Conservation (phyloP, 30 jellyfish, hydroid and myxozoan species). For the Aurelia sp. region DNA sequence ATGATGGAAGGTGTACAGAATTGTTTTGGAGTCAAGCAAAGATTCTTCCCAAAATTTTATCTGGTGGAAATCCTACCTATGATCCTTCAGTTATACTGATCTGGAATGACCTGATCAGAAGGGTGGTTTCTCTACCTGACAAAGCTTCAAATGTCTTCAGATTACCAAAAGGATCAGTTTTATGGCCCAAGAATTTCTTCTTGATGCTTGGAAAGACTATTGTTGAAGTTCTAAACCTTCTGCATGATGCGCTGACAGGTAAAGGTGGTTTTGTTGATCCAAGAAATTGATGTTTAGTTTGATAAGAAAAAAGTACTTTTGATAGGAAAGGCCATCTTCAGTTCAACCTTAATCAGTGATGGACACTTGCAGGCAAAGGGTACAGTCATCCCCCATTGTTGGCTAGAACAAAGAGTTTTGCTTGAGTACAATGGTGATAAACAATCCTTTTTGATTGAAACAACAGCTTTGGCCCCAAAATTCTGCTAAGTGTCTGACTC, state of each 20-base stretch:
- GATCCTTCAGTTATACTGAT: constrained; percentile 32
- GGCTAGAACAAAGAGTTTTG: too few relatives aligned
- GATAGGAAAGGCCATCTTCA: too few relatives aligned
- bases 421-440: too few relatives aligned
- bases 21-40: constrained; percentile 61
- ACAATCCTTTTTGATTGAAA: too few relatives aligned
- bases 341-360: too few relatives aligned
- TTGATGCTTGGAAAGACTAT: constrained; percentile 38
- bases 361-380: too few relatives aligned
- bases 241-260: constrained; percentile 53
- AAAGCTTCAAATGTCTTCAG: constrained; percentile 62
- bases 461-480: too few relatives aligned
- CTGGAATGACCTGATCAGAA: constrained; percentile 66
- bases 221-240: constrained; percentile 13
- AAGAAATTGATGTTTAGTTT: too few relatives aligned
- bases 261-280: background rate
- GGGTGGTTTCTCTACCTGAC: constrained; percentile 63
- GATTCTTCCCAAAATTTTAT: constrained; percentile 31
- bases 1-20: constrained; percentile 10
- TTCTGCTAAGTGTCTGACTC: too few relatives aligned
- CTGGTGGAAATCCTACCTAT: background rate
- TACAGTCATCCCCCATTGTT: too few relatives aligned
- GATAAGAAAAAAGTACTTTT: too few relatives aligned
- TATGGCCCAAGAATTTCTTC: constrained; percentile 53
- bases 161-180: constrained; percentile 16